Base-by-base conservation (phyloP, 1,140 invertebrate species). In the Triops longicaudatus region DNA sequence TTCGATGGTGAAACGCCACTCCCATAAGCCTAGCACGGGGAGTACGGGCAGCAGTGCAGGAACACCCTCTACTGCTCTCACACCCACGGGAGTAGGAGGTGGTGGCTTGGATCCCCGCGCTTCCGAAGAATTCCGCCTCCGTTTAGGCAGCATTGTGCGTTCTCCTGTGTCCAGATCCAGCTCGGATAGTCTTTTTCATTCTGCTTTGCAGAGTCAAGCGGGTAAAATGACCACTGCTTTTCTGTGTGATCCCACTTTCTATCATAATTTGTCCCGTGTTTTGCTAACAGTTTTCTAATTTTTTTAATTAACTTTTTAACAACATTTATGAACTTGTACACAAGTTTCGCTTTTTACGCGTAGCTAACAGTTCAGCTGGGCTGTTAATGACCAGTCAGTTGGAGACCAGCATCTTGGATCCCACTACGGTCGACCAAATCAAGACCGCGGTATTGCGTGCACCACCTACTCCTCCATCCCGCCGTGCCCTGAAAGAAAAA, bases 121-220 rank as follows among this genome's bases (percentile, higher is more conserved):
- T 31, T 86, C 89, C 43, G 88, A 90, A 79, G 84, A 86, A 72
- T 85, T 91, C 78, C 83, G 89, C 43, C 84, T 83, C 11, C 83
- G 88, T 74, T 83, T 90, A 75, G 88, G 88, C 26, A 90, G 86
- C 82, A 90, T 91, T 81, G 89, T 91, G 5, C 84, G 87, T 71
- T 87, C 85, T 77, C 86, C 87, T 2, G 84, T 63, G 7, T 63
- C 50, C 50, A 17, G 50, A 22, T 63, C 84, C 3, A 81, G 83
- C 26, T 79, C 83, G 76, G 80, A 82, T 44, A 22, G 31, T 73
- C 76, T 44, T n/a, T 73, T 37, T 42, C 74, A 75, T 42, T 28
- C 74, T 83, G 22, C 76, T 79, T 73, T 82, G 81, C 79, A 80
- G 80, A 74, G 77, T 79, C 73, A 75, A 80, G 74, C 73, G 79